Evolutionary conservation across 2,888 invertebrate species (phyloP), one percentile per base, ranked within the genome.

Genomic region (Melanotus villosus): DNA sequence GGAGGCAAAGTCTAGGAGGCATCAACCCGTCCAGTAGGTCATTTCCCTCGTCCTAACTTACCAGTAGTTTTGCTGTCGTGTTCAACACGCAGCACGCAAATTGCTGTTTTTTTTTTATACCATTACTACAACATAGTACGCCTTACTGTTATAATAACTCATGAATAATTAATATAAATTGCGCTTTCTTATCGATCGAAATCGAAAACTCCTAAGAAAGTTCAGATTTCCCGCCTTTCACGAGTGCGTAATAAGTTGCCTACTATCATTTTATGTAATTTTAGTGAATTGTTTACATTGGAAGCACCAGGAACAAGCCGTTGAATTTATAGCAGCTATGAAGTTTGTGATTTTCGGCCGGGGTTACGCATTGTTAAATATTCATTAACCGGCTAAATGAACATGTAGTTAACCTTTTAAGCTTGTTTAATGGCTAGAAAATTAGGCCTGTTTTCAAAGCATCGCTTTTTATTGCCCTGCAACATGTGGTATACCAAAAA

Each of bases 21-120:
- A 77, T 73, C 76, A 77, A 77, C 75, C 75, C 73, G 63, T 68
- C 56, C 68, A 71, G 52, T 73, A 72, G 76, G 75, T 76, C 76
- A 74, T 75, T 76, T 74, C 71, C 75, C 76, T 69, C 72, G 65
- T 36, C 45, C 34, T 45, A 45, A 32, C 45, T 32, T 30, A 30
- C 23, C 14, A 58, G 26, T 30, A 32, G 23, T 58, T n/a, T 45
- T 19, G 45, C 60, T 47, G 30, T 23, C 62, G 50, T 50, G 63
- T 19, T 52, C 10, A 12, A 16, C 58, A 50, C 41, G 59, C n/a
- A n/a, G n/a, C 68, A 71, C 68, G 68, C 73, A 41, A 72, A 62
- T 63, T 56, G 62, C 26, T 45, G 43, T 45, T 41, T 58, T 41
- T 14, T n/a, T n/a, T n/a, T n/a, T n/a, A n/a, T n/a, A 16, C 18